These are phyloP conservation scores for Microplitis mediator DNA, from an alignment of 1,140 invertebrate species.

Conservation along the genomic window DNA sequence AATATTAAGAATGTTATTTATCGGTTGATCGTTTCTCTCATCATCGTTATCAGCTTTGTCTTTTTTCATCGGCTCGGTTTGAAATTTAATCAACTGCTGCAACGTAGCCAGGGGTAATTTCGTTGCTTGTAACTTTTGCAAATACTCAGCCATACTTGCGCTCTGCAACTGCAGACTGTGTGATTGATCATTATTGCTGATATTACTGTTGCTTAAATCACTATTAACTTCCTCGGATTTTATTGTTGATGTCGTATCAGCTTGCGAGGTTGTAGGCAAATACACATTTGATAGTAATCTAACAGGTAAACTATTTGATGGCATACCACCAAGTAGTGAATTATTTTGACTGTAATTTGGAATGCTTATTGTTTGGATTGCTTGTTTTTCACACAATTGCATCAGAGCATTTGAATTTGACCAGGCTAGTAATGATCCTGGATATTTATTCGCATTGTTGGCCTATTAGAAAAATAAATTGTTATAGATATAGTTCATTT, in stretches of 20 bases:
- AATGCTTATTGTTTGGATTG: constrained; percentile 56
- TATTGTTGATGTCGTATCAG: constrained; percentile 30
- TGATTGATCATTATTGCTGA: constrained; percentile 33
- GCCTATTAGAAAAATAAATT: constrained; percentile 34
- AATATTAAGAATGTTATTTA: constrained; percentile 60
- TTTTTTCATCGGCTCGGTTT: constrained; percentile 53
- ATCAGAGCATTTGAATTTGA: constrained; percentile 53
- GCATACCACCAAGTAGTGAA: constrained; percentile 39
- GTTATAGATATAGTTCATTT: background rate
- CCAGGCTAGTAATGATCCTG: constrained; percentile 51
- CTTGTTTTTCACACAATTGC: constrained; percentile 56
- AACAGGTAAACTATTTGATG: constrained; percentile 50
- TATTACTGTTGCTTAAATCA: constrained; percentile 27
- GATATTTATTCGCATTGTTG: constrained; percentile 51
- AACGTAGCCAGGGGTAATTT: constrained; percentile 51
- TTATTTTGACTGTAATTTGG: constrained; percentile 55
- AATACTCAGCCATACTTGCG: constrained; percentile 54
- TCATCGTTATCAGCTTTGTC: constrained; percentile 49
- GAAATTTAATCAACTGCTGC: constrained; percentile 58
- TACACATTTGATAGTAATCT: constrained; percentile 53
- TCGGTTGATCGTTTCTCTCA: constrained; percentile 47
- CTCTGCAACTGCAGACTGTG: constrained; percentile 49
- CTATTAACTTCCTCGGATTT: constrained; percentile 40
- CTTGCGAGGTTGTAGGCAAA: constrained; percentile 42
- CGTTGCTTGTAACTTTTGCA: constrained; percentile 58